Evolutionary conservation across 2,888 invertebrate genomes (phyloP).

Genomic region (Blastobasis lacticolella): DNA sequence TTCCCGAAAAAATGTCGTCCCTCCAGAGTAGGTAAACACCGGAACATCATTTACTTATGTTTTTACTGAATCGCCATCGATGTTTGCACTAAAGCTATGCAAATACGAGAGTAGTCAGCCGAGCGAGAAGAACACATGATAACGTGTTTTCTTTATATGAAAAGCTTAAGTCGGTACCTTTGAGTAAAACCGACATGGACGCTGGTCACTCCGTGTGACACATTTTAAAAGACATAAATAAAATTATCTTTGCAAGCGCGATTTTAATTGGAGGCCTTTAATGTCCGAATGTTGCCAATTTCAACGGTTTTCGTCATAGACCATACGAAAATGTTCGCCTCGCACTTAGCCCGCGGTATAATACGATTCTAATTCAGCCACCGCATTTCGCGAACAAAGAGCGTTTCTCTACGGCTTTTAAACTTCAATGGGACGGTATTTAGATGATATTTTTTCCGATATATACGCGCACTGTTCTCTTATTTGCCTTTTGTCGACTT

Average conservation of each 20-base stretch:
- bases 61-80: slow-evolving; percentile 29
- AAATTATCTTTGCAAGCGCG: slow-evolving; percentile 34
- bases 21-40: slow-evolving; percentile 44
- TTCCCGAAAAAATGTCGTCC: slow-evolving; percentile 31
- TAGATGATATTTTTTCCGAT: slow-evolving; percentile 62
- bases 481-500: slow-evolving; percentile 70
- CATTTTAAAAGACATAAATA: slow-evolving; percentile 24
- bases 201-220: no score
- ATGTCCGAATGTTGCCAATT: slow-evolving; percentile 17
- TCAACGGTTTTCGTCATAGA: slow-evolving; percentile 22
- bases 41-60: not conserved
- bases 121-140: no score
- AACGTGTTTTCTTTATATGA: no score
- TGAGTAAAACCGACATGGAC: no score
- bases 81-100: not conserved
- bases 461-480: slow-evolving; percentile 59
- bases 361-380: slow-evolving; percentile 70
- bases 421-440: slow-evolving; percentile 69
- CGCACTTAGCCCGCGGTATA: slow-evolving; percentile 37
- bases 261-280: slow-evolving; percentile 5
- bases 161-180: no score
- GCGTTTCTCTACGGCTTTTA: slow-evolving; percentile 69
- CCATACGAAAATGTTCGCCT: slow-evolving; percentile 17
- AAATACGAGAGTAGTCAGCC: not conserved
- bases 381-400: slow-evolving; percentile 62